Percentiles rank a stretch among this genome's conserved stretches.
These are phyloP conservation scores for Aurelia sp. DNA, from an alignment of 30 jellyfish, hydroid and myxozoan species.

Conservation along the genomic window DNA sequence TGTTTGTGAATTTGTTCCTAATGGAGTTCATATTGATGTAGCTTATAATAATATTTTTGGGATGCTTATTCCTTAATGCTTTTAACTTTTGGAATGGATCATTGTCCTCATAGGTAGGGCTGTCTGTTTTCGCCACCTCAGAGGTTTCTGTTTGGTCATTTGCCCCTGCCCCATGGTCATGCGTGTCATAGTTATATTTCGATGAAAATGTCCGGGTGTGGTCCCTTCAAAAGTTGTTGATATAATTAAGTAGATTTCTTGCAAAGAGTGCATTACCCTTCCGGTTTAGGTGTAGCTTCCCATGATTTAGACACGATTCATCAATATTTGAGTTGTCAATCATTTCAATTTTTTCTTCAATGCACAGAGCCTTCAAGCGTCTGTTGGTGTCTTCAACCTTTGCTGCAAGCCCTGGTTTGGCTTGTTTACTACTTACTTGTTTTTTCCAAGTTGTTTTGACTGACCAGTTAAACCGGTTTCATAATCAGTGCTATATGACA, in stretches of 20 bases:
- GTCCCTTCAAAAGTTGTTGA: not conserved
- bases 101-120: constrained; percentile 11
- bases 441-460: too few species aligned
- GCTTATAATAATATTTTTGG: constrained; percentile 25
- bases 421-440: too few species aligned
- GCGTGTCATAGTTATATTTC: constrained; percentile 14
- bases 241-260: not conserved
- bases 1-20: constrained; percentile 18
- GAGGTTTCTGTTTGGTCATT: constrained; percentile 7
- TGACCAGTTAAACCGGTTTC: too few species aligned
- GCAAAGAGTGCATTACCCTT: not conserved
- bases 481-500: too few species aligned
- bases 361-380: too few species aligned
- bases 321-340: too few species aligned
- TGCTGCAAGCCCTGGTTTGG: constrained; percentile 28
- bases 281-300: too few species aligned
- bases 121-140: constrained; percentile 2
- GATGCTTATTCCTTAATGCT: constrained; percentile 27
- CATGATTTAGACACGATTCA: too few species aligned
- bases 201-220: constrained; percentile 23
- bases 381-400: too few species aligned
- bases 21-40: constrained; percentile 31
- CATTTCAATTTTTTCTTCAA: too few species aligned
- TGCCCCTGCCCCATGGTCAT: constrained; percentile 20
- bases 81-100: constrained; percentile 21